phyloP scores from a whole-genome alignment of 2,888 invertebrate genomes.

The Tachina lurida region DNA sequence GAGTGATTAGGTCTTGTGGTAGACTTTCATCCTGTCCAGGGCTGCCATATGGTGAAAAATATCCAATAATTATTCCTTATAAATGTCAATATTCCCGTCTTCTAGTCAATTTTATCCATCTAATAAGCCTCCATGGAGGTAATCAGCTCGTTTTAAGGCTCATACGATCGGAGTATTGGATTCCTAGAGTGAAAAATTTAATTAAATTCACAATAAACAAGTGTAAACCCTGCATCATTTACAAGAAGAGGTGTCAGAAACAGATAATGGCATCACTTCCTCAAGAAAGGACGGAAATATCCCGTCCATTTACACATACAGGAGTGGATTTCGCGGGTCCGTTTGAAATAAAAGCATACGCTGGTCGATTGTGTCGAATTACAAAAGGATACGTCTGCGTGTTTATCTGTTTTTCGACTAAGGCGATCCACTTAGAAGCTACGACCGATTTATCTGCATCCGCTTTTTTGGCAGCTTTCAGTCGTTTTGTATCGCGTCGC shows the following conservation, averaged over 20 bases:
- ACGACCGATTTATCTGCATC: constrained; percentile 8
- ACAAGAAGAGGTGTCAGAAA: not conserved
- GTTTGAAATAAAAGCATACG: not conserved
- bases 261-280: constrained; percentile 5
- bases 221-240: not conserved
- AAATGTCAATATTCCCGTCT: not conserved
- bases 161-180: not conserved
- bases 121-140: not conserved
- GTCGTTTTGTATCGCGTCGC: not conserved
- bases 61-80: not conserved
- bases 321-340: not conserved
- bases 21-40: not conserved
- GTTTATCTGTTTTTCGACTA: not conserved
- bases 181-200: not conserved
- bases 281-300: not conserved
- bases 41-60: not conserved
- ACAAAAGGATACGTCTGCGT: constrained; percentile 1
- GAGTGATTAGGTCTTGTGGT: constrained; percentile 51
- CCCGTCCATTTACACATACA: constrained; percentile 4
- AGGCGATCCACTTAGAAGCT: constrained; percentile 5
- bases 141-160: not conserved
- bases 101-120: constrained; percentile 12
- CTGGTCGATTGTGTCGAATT: not conserved
- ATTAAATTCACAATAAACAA: not conserved
- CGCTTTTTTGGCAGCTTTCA: not conserved